phyloP scores from a whole-genome alignment of 1,140 invertebrate species.

The Centruroides sculpturatus region DNA sequence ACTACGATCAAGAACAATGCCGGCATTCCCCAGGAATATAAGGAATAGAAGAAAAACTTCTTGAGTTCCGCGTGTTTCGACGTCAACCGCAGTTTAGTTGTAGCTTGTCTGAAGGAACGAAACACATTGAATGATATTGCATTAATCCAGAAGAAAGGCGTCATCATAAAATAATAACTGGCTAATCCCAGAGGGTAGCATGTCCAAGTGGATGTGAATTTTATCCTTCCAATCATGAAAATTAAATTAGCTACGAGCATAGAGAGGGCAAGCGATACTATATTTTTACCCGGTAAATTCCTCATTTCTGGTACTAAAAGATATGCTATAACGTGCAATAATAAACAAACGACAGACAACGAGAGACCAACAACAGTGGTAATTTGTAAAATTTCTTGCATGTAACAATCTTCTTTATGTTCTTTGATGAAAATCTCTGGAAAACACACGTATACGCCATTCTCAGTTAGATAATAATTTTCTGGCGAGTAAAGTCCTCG shows the following conservation, averaged over 20 bases:
- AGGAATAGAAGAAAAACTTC: constrained; percentile 34
- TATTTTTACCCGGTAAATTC: constrained; percentile 38
- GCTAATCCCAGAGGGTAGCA: constrained; percentile 31
- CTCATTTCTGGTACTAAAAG: constrained; percentile 31
- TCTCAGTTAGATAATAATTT: too few species aligned
- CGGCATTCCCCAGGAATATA: constrained; percentile 39
- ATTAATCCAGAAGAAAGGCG: constrained; percentile 44
- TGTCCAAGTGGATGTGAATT: constrained; percentile 24
- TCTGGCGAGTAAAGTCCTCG: too few species aligned
- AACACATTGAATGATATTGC: constrained; percentile 43
- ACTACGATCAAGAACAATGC: constrained; percentile 29
- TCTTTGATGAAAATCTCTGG: too few species aligned
- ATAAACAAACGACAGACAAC: constrained; percentile 11
- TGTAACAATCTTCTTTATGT: too few species aligned
- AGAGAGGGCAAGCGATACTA: constrained; percentile 34
- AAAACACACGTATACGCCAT: too few species aligned
- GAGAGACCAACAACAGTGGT: too few species aligned
- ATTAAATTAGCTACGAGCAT: constrained; percentile 32
- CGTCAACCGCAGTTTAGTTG: constrained; percentile 32
- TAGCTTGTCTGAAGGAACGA: constrained; percentile 35
- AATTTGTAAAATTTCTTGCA: too few species aligned
- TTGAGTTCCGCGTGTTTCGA: constrained; percentile 25
- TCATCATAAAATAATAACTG: constrained; percentile 37
- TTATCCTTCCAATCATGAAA: constrained; percentile 30
- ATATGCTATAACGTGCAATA: constrained; percentile 33